phyloP scores from a whole-genome alignment of 2,888 invertebrate species.

The Teleogryllus oceanicus region DNA sequence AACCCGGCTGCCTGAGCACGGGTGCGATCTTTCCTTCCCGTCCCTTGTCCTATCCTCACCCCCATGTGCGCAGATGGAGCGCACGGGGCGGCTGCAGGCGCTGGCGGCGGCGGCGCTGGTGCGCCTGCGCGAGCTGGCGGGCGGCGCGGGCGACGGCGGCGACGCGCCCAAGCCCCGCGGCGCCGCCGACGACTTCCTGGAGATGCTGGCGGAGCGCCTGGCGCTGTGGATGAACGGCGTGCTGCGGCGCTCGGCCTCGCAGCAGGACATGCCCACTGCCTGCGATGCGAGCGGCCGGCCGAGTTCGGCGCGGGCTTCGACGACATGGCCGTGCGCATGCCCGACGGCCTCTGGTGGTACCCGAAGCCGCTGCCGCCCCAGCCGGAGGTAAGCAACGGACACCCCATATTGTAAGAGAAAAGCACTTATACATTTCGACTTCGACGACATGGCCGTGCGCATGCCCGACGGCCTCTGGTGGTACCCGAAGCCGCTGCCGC shows the following conservation, averaged over 20 bases:
- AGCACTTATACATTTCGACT: too few species aligned
- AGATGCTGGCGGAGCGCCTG: not conserved
- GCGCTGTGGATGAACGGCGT: not conserved
- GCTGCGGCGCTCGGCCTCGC: not conserved
- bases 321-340: not conserved
- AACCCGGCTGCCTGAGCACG: too few species aligned
- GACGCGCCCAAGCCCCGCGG: not conserved
- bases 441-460: too few species aligned
- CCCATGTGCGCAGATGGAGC: not conserved
- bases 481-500: too few species aligned
- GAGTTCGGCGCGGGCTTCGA: not conserved
- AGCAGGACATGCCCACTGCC: not conserved
- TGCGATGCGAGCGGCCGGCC: not conserved
- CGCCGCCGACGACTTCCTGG: not conserved
- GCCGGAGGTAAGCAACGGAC: too few species aligned
- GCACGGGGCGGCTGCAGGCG: not conserved
- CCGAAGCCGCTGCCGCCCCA: not conserved
- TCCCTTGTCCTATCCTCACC: too few species aligned
- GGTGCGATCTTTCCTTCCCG: too few species aligned
- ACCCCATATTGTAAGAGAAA: too few species aligned
- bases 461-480: too few species aligned
- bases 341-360: constrained; percentile 7
- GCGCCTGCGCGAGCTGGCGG: not conserved
- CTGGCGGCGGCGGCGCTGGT: not conserved
- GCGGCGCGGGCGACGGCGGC: not conserved